Conservation (phyloP, 2,888 invertebrate species). For the Ennomos erosarius region DNA sequence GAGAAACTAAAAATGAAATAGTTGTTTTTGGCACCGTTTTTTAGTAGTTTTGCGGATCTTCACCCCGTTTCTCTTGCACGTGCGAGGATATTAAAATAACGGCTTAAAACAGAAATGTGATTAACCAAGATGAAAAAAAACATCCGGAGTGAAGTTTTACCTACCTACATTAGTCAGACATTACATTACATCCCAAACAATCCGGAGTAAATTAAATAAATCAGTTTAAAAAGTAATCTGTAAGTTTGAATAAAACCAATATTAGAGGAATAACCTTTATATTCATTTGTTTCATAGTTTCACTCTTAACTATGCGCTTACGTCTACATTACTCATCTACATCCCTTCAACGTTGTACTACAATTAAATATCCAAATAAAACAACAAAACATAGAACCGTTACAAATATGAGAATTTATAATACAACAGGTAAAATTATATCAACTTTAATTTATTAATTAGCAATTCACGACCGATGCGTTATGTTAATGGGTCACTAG, state of each 20-base stretch:
- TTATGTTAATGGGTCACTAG: slow-evolving; percentile 6
- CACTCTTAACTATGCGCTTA: slow-evolving; percentile 73
- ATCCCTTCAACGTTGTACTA: slow-evolving; percentile 52
- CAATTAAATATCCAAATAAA: slow-evolving; percentile 46
- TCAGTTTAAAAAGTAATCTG: neutral
- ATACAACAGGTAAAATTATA: slow-evolving; percentile 30
- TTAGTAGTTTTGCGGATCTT: too few relatives aligned
- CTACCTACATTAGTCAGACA: too few relatives aligned
- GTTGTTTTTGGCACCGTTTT: too few relatives aligned
- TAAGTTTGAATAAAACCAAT: slow-evolving; percentile 8
- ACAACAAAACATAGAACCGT: slow-evolving; percentile 41
- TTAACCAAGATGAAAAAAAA: too few relatives aligned
- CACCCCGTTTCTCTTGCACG: too few relatives aligned
- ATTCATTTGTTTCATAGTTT: slow-evolving; percentile 77
- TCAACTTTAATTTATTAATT: slow-evolving; percentile 23
- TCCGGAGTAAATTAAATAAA: too few relatives aligned
- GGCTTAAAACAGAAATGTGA: too few relatives aligned
- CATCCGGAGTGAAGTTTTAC: too few relatives aligned
- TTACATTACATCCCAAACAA: too few relatives aligned
- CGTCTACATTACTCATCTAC: slow-evolving; percentile 58
- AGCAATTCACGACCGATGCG: slow-evolving; percentile 17
- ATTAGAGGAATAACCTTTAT: slow-evolving; percentile 82
- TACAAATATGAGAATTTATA: slow-evolving; percentile 28
- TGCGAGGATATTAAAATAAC: too few relatives aligned
- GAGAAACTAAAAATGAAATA: too few relatives aligned